phyloP scores from a whole-genome alignment of 2,113 vertebrate genomes.

The Hippolais icterina region DNA sequence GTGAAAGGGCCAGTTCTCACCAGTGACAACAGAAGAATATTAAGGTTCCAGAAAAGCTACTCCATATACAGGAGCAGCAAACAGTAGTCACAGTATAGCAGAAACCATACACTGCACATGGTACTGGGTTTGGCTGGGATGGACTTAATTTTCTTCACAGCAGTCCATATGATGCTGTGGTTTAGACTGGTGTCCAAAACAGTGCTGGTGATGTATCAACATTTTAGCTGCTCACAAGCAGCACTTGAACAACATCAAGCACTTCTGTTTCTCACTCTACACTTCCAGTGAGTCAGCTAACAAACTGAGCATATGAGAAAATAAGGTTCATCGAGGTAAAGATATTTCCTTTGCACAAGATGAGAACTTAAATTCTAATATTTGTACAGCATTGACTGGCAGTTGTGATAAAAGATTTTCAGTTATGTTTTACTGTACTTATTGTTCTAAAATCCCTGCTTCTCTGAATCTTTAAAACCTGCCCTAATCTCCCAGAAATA shows the following conservation, averaged over 20 bases:
- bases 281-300: not conserved
- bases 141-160: not conserved
- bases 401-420: not conserved
- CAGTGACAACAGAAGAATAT: not conserved
- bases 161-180: not conserved
- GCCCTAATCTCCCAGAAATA: not conserved
- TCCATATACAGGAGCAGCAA: not conserved
- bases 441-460: not conserved
- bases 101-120: accelerated
- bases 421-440: not conserved
- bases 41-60: not conserved
- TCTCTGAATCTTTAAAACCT: not conserved
- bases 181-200: not conserved
- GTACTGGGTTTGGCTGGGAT: not conserved
- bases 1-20: not conserved
- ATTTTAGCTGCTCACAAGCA: not conserved
- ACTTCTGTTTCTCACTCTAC: not conserved
- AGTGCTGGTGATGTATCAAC: not conserved
- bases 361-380: not conserved
- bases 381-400: not conserved
- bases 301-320: not conserved
- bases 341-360: not conserved
- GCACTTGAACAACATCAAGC: not conserved
- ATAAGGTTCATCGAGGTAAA: not conserved
- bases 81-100: not conserved